phyloP scores from a whole-genome alignment of 2,888 invertebrate species.

The Marasmarcha lunaedactyla region DNA sequence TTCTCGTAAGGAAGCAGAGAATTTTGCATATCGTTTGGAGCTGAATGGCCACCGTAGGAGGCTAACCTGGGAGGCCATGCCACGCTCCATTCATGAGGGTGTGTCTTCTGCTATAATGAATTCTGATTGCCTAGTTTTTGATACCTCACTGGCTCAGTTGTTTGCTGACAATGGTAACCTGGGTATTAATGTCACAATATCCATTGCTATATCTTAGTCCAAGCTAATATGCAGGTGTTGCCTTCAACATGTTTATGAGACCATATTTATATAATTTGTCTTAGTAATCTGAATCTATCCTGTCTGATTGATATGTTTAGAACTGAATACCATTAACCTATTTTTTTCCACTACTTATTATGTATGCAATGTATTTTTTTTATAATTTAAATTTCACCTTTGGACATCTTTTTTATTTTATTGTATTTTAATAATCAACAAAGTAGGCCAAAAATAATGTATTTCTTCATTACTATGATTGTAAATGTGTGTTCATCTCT shows the following conservation, averaged over 20 bases:
- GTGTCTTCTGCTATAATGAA: conserved; percentile 97
- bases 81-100: conserved; percentile 98
- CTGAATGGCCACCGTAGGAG: conserved; percentile 94
- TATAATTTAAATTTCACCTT: conserved; percentile 2
- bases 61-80: conserved; percentile 99
- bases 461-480: conserved; percentile 31
- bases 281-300: too few relatives aligned
- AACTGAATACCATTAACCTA: too few relatives aligned
- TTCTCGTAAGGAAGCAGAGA: conserved; percentile 98
- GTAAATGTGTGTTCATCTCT: conserved; percentile 59
- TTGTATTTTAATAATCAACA: conserved; percentile 17
- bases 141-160: conserved; percentile 96
- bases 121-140: conserved; percentile 98
- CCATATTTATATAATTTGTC: too few relatives aligned
- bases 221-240: conserved; percentile 6
- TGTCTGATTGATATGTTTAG: too few relatives aligned
- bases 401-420: conserved; percentile 20
- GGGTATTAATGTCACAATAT: conserved; percentile 99
- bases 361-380: too few relatives aligned
- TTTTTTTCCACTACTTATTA: too few relatives aligned
- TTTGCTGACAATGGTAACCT: conserved; percentile 99
- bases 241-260: too few relatives aligned
- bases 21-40: conserved; percentile 98
- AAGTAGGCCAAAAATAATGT: conserved; percentile 56
- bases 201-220: conserved; percentile 76